Conservation (phyloP, 2,797 vertebrate genomes). For the Pipistrellus pygmaeus region DNA sequence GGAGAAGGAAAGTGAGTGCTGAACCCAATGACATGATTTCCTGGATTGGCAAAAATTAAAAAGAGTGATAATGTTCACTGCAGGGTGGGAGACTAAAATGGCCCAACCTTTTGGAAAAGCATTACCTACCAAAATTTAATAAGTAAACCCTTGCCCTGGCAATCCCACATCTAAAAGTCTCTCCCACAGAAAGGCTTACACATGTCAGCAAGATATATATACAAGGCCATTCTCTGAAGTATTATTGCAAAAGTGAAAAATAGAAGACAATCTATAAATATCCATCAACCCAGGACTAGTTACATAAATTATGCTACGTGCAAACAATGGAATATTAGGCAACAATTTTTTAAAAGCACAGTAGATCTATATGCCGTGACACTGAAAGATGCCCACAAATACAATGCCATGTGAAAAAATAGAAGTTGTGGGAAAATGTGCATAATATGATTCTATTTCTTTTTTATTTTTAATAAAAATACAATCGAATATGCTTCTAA, state of each 20-base stretch:
- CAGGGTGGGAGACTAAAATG: background rate
- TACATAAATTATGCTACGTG: background rate
- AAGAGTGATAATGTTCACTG: background rate
- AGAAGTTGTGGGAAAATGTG: background rate
- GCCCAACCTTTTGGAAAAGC: background rate
- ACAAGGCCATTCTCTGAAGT: background rate
- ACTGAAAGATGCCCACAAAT: background rate
- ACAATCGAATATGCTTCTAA: background rate
- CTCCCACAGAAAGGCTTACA: background rate
- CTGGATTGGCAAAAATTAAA: constrained; percentile 12
- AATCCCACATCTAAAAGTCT: background rate
- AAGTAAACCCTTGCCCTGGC: background rate
- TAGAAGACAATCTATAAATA: constrained; percentile 13
- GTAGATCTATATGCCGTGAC: accelerated
- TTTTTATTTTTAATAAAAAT: background rate
- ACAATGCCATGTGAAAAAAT: background rate
- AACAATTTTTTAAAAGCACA: background rate
- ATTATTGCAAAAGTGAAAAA: constrained; percentile 42
- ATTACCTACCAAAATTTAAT: background rate
- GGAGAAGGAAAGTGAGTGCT: background rate
- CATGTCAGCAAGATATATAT: constrained; percentile 7
- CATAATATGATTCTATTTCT: background rate
- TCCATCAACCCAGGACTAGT: constrained; percentile 18
- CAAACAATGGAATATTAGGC: constrained; percentile 60
- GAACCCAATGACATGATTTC: background rate